A percentile compares a stretch with the other conserved stretches of the same genome.
Conservation (phyloP, 2,797 vertebrate genomes). For the Cryptoprocta ferox region DNA sequence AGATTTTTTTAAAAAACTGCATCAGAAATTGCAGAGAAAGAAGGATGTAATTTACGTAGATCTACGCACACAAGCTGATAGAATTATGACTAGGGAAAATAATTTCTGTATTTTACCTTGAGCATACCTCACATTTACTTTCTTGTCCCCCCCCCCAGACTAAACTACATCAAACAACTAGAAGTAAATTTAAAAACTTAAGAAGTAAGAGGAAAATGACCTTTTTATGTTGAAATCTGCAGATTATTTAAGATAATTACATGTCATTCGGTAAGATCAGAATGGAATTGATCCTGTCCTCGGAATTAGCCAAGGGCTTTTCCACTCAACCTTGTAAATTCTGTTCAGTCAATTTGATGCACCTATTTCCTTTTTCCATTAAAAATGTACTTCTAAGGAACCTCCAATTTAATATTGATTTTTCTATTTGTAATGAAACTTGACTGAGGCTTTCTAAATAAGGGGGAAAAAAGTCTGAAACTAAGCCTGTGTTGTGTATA, state of each 20-base stretch:
- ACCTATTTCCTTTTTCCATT: slow-evolving; percentile 18
- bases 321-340: not conserved
- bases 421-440: slow-evolving; percentile 28
- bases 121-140: not conserved
- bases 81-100: not conserved
- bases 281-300: not conserved
- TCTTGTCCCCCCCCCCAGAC: not conserved
- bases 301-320: not conserved
- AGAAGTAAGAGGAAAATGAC: slow-evolving; percentile 22
- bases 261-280: not conserved
- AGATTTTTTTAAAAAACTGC: not conserved
- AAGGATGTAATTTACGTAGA: not conserved
- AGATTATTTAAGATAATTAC: not conserved
- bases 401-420: slow-evolving; percentile 12
- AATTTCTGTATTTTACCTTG: not conserved
- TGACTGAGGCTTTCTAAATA: not conserved
- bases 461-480: not conserved
- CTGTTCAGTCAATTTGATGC: not conserved
- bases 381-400: not conserved
- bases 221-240: not conserved
- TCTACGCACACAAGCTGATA: not conserved
- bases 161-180: not conserved
- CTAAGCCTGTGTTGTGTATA: not conserved
- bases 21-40: not conserved
- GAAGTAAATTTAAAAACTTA: not conserved